Base-by-base conservation (phyloP, 2,797 vertebrate genomes). In the Typhlichthys subterraneus region DNA sequence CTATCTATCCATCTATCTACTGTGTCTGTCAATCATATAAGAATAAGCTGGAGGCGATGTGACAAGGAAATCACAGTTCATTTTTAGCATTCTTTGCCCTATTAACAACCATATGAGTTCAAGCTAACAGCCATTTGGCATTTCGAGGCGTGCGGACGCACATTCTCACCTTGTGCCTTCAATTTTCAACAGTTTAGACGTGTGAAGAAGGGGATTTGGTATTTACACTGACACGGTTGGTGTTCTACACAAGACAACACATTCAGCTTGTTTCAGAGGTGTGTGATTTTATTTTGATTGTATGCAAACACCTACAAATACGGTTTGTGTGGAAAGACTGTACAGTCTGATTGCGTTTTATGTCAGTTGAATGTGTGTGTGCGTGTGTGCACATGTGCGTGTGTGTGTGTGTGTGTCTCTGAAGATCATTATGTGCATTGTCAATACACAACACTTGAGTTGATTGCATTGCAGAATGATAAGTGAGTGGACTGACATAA, bases 41-140 rank as follows among this genome's bases (percentile, higher is more conserved):
- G n/a, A 70, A 52, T 2, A 56, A 19, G 38, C 61, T 42, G 38
- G 17, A 23, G 33, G 52, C 29, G 45, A 38, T 15, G 9, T 29
- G 61, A 45, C 33, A 38, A 47, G 65, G 49, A 50, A 51, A 54
- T 46, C 59, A 61, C 19, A 11, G 17, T 33, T 65, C 57, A 4
- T 58, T 53, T 61, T 70, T 17, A 47, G 59, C 14, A 52, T 65
- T 56, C 10, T 11, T 29, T 66, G 46, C 23, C 15, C 38, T 48
- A 52, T 56, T 59, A 66, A 19, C 63, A 55, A 12, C 38, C 15
- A 17, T 52, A 59, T 17, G 15, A 55, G 50, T 23, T 12, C 4
- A 42, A 13, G 53, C 12, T 54, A 8, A 42, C 59, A 51, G 48
- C 47, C 59, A 12, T 17, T 51, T 51, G 59, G 57, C 59, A 38